Conservation (phyloP, 2,888 invertebrate species). For the Brachypalpus laphriformis region DNA sequence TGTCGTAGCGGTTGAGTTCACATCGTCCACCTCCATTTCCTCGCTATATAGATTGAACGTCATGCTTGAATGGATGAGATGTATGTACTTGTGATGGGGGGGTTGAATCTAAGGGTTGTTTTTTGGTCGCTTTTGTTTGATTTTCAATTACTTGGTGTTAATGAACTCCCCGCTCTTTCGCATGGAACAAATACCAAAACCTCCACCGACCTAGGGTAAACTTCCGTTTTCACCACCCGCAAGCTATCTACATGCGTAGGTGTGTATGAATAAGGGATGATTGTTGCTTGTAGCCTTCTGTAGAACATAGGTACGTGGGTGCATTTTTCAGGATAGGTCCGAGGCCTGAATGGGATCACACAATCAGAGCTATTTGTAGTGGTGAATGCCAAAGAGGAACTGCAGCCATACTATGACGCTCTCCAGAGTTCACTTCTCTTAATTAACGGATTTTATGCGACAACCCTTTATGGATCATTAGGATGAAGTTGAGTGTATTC, state of each 20-base stretch:
- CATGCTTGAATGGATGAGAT: conserved; percentile 19
- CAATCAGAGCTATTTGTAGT: conserved; percentile 51
- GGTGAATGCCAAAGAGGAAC: conserved; percentile 5
- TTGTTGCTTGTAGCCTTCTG: conserved; percentile 27
- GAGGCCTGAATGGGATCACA: conserved; percentile 76
- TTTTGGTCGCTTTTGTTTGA: conserved; percentile 53
- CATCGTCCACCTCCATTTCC: conserved; percentile 35
- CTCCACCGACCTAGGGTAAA: no score
- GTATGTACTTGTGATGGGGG: conserved; percentile 3
- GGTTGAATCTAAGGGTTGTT: conserved; percentile 26
- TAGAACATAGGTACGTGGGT: not conserved
- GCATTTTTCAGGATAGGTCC: conserved; percentile 66
- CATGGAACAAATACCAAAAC: not conserved
- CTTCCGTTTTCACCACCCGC: not conserved
- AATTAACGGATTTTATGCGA: conserved; percentile 7
- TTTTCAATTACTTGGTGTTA: conserved; percentile 44
- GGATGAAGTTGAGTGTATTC: not conserved
- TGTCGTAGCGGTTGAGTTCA: conserved; percentile 44
- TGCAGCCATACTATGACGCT: conserved; percentile 26
- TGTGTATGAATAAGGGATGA: conserved; percentile 3
- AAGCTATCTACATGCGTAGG: conserved; percentile 15
- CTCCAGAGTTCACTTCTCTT: not conserved
- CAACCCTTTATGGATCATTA: conserved; percentile 3
- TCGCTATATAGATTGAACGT: conserved; percentile 37
- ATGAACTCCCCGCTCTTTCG: not conserved